These are phyloP conservation scores for Podarcis cretensis DNA, from an alignment of 2,113 vertebrate species.

Conservation along the genomic window DNA sequence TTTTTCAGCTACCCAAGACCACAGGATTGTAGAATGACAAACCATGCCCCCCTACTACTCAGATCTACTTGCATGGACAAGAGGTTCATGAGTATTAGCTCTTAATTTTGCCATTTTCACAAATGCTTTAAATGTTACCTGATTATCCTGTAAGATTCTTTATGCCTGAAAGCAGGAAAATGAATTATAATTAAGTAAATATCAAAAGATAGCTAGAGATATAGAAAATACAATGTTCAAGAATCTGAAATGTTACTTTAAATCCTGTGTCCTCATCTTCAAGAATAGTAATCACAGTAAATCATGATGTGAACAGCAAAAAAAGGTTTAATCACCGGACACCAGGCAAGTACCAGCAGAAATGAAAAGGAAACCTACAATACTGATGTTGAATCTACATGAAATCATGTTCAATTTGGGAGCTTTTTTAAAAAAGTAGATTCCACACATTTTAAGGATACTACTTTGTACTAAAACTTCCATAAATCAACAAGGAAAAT, in stretches of 20 bases:
- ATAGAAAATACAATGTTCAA: neutral
- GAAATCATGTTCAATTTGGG: neutral
- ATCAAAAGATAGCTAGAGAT: neutral
- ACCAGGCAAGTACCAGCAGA: neutral
- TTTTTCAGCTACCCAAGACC: neutral
- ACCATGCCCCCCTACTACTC: neutral
- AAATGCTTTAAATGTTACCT: neutral
- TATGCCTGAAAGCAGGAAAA: neutral
- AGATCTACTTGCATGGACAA: neutral
- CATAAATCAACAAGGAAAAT: neutral
- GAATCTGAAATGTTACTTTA: neutral
- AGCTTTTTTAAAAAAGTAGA: no score
- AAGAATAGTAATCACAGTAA: slow-evolving; percentile 67
- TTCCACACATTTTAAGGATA: no score
- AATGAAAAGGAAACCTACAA: neutral
- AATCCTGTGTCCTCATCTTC: slow-evolving; percentile 63
- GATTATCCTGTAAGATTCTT: neutral
- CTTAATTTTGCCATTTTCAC: neutral
- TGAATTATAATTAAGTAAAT: neutral
- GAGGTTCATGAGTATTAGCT: neutral
- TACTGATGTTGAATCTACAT: neutral
- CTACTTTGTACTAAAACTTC: no score
- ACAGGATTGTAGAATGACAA: neutral
- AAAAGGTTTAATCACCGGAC: slow-evolving; percentile 72
- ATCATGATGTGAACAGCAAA: slow-evolving; percentile 78